Evolutionary conservation across 2,888 invertebrate species (phyloP), one percentile per base, ranked within the genome.

Genomic region (Mesorhabditis sp.): DNA sequence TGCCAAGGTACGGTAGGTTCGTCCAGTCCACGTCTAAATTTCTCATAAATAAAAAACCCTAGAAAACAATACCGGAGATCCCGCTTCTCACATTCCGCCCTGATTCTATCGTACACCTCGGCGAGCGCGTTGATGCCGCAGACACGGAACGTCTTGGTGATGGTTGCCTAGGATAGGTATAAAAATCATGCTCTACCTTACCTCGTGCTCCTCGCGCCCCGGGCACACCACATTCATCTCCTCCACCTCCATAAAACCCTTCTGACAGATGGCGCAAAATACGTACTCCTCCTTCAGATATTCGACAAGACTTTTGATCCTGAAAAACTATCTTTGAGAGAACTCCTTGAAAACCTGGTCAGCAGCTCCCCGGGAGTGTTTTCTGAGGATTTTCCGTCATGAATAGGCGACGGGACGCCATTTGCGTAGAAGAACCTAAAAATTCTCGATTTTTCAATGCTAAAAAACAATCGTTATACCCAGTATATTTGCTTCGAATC

Each of bases 191-290:
- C 10, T 50, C 7, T 50, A 10, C 7, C 58, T 50, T n/a, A 50
- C 58, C n/a, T 50, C 58, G n/a, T 50, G 58, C n/a, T 50, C 10
- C n/a, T 50, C 58, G n/a, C 7, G 7, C n/a, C 58, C 58, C 58
- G 58, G 58, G 58, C 58, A 50, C 7, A 13, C 58, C 10, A 50
- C n/a, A n/a, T 50, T 50, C 58, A 50, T 50, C n/a, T 50, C 58
- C 58, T 50, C 58, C n/a, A 13, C 58, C n/a, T 50, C 58, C 58
- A 50, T 50, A 50, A 50, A 50, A 13, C n/a, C 58, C n/a, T 50
- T 50, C n/a, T 50, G 10, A 50, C 58, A 50, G n/a, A 50, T 13
- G 58, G n/a, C 58, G n/a, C 10, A 62, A 28, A 15, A n/a, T 15
- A 62, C 15, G 41, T 62, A 62, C 41, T 62, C 7, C n/a, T 13